Evolutionary conservation across 2,797 vertebrate species (phyloP).

Genomic region (Helarctos malayanus): DNA sequence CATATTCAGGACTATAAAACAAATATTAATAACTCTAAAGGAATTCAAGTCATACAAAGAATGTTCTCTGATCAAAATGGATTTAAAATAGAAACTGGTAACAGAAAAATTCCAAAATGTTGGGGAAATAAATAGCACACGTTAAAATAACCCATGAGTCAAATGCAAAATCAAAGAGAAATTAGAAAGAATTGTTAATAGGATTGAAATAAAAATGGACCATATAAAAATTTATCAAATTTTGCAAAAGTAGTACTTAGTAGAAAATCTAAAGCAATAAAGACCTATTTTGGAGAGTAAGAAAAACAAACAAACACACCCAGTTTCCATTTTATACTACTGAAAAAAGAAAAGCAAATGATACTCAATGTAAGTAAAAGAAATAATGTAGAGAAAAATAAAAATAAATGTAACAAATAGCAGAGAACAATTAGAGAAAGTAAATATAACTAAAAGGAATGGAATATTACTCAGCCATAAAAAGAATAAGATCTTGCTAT

Average conservation of each 20-base stretch:
- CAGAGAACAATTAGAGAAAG: not conserved
- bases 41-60: not conserved
- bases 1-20: not conserved
- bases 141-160: not conserved
- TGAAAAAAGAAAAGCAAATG: not conserved
- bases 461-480: not conserved
- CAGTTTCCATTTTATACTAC: not conserved
- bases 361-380: not conserved
- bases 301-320: not conserved
- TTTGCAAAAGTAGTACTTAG: not conserved
- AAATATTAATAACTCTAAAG: not conserved
- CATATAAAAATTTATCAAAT: not conserved
- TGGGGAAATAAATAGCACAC: not conserved
- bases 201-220: not conserved
- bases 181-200: not conserved
- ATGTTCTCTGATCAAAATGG: not conserved
- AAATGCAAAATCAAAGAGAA: not conserved
- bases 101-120: not conserved
- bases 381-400: not conserved
- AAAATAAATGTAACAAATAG: not conserved
- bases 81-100: slow-evolving; percentile 30
- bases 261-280: not conserved
- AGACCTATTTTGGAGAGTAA: not conserved
- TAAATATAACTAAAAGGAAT: not conserved
- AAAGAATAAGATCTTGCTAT: not conserved